Base-by-base conservation (phyloP, 2,113 vertebrate genomes). In the Heloderma charlesbogerti region DNA sequence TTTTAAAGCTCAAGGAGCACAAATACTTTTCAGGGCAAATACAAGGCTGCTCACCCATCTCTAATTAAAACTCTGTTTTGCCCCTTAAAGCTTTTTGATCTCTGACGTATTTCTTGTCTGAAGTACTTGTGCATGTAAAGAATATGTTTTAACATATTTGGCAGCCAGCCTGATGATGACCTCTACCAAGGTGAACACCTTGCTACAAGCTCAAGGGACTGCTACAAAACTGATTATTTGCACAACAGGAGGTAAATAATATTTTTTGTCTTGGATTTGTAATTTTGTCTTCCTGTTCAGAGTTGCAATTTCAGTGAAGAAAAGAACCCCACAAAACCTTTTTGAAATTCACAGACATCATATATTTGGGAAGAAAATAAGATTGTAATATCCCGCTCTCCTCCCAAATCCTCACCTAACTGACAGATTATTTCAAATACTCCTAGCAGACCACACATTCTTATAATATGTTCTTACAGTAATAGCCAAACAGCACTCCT, bases 191-290 rank as follows among this genome's bases (percentile, higher is more conserved):
- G 84, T 86, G 89, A 90, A 69, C 66, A 12, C 48, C 84, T 88
- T 79, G n/a, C 82, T 84, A 40, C 72, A 79, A 84, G 10, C 81
- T 85, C 1, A 78, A 71, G 63, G 45, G 74, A 79, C 43, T 66
- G 78, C 13, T 78, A 51, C n/a, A 79, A 69, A 88, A 85, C 75
- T 88, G 74, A 85, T 91, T 88, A 85, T 85, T 85, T 79, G 82
- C 82, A 69, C 63, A 88, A 85, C 87, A 71, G 74, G 81, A 88
- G 81, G 82, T 77, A 84, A 71, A 88, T 91, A 84, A 84, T 79
- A 43, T 80, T 78, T 83, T 29, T 37, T 8, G 5, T 34, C 20
- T 45, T 69, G 75, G 85, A 37, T 71, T 43, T 85, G 71, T 85
- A 60, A 85, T 91, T 88, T 91, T 27, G 67, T 13, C 22, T n/a